Base-by-base conservation (phyloP, 2,888 invertebrate species). In the Myopa tessellatipennis region DNA sequence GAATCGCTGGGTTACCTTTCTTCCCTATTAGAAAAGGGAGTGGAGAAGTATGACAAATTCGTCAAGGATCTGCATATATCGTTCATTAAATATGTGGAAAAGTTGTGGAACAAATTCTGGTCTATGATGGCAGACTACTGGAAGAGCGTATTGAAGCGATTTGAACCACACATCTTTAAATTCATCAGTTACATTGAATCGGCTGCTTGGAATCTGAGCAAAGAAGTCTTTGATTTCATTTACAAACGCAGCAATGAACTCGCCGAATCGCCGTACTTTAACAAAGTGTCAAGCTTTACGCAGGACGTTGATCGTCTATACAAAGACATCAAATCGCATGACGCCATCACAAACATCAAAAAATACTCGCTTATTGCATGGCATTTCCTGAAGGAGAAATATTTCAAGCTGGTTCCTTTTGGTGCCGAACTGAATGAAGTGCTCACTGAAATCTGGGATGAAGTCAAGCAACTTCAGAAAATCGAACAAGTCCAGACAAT, bases 241-340 rank as follows among this genome's bases (percentile, higher is more conserved):
- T 95, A 96, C 83, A 93, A 94, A 78, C 92, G 95, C 4, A 93
- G 94, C 70, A 94, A 93, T 79, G 95, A 96, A 85, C 88, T 96
- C 79, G 93, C 95, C 1, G 93, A 93, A 73, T 95, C 95, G 0
- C 94, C 95, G 0, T 96, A 95, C 83, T 96, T 95, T 85, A 93
- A 93, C 82, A 93, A 94, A 83, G 93, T 96, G 14, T 92, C 94
- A 1, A 93, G 94, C 78, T 93, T 96, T 82, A 94, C 95, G 0
- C 94, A 94, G 82, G 95, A 96, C 85, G 90, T 96, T 80, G 96
- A 96, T 85, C 92, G 91, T 77, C 91, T 96, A 71, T 96, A 95
- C 87, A 93, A 93, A 77, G 96, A 96, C 83, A 91, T 96, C 8
- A 92, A 93, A 72, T 92, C 93, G 77, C 94, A 96, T 85, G 95